Evolutionary conservation across 2,888 invertebrate genomes (phyloP).

Genomic region (Stenotaenia linearis): DNA sequence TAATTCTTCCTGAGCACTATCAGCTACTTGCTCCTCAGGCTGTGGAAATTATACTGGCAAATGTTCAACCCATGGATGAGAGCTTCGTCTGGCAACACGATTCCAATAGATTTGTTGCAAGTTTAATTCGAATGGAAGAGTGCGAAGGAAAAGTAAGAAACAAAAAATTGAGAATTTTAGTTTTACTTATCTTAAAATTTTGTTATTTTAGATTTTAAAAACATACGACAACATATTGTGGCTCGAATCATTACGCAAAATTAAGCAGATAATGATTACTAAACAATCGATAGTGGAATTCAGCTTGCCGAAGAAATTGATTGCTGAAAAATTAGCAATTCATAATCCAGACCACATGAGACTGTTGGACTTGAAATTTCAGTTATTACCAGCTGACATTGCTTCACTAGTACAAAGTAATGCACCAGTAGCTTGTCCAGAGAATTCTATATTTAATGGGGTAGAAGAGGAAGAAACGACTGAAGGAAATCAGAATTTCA

Average conservation of each 20-base stretch:
- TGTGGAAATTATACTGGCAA: conserved; percentile 54
- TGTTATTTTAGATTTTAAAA: conserved; percentile 53
- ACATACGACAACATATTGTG: conserved; percentile 60
- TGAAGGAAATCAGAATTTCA: too few relatives aligned
- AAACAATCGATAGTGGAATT: not conserved
- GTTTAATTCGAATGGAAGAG: conserved; percentile 34
- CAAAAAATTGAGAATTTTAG: too few relatives aligned
- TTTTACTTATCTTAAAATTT: not conserved
- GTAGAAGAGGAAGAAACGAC: too few relatives aligned
- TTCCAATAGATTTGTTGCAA: conserved; percentile 47
- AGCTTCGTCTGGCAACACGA: conserved; percentile 55
- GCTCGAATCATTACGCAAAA: conserved; percentile 56
- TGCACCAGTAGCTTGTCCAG: too few relatives aligned
- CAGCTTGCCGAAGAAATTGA: not conserved
- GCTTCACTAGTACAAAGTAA: not conserved
- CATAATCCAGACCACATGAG: not conserved
- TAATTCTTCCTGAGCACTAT: conserved; percentile 49
- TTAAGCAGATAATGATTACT: not conserved
- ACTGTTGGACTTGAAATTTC: not conserved
- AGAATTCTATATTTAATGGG: too few relatives aligned
- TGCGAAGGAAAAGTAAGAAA: not conserved
- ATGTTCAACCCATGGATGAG: conserved; percentile 54
- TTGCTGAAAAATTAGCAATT: not conserved
- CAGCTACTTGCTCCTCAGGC: conserved; percentile 48
- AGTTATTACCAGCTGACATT: not conserved